A percentile compares a stretch with the other conserved stretches of the same genome.
These are phyloP conservation scores for Julus scanicus DNA, from an alignment of 2,888 invertebrate species.

Conservation along the genomic window DNA sequence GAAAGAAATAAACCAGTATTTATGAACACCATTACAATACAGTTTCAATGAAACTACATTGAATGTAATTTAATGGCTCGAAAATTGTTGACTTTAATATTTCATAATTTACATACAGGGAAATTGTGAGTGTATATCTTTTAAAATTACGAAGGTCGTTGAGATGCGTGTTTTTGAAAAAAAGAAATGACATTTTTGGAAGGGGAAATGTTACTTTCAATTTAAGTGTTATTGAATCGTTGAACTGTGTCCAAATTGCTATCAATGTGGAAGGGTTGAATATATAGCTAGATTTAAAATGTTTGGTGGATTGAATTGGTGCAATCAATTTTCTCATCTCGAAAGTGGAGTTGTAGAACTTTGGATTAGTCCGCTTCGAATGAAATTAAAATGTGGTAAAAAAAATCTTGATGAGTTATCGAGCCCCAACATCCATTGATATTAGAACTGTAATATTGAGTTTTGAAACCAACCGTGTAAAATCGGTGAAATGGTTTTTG, in stretches of 20 bases:
- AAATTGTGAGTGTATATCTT: background rate
- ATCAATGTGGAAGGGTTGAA: background rate
- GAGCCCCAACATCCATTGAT: background rate
- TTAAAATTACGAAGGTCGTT: background rate
- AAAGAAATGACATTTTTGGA: background rate
- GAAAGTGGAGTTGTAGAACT: background rate
- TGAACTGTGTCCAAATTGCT: background rate
- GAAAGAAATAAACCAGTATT: background rate
- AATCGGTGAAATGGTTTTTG: background rate
- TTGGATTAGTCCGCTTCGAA: background rate
- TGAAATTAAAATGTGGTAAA: background rate
- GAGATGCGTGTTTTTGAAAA: background rate
- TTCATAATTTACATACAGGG: background rate
- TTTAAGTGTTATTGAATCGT: background rate
- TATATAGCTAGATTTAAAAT: slow-evolving; percentile 14
- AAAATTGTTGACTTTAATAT: background rate
- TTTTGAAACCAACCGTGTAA: background rate
- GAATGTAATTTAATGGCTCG: background rate
- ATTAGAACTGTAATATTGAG: background rate
- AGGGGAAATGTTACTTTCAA: background rate
- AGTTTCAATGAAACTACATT: background rate
- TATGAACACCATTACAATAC: background rate
- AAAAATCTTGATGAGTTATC: background rate
- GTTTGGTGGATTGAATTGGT: background rate
- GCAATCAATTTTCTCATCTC: background rate